Evolutionary conservation across 2,113 vertebrate genomes (phyloP).

Genomic region (Passer montanus): DNA sequence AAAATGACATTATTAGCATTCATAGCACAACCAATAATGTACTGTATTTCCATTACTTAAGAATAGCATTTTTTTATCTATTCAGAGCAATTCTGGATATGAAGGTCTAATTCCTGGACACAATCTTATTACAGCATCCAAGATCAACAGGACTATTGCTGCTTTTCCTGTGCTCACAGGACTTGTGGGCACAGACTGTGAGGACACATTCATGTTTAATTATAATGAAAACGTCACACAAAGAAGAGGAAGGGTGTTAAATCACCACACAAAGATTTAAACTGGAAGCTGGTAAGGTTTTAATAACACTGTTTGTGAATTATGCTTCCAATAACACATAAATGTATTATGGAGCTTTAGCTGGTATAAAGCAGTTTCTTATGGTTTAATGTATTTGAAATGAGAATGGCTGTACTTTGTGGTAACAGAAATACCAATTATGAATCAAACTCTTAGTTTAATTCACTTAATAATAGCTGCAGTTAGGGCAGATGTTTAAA

Average conservation of each 20-base stretch:
- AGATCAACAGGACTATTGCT: background rate
- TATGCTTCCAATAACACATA: conserved; percentile 24
- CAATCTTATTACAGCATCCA: background rate
- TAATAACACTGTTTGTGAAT: conserved; percentile 33
- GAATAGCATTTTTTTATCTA: conserved; percentile 19
- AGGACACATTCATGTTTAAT: background rate
- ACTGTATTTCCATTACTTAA: background rate
- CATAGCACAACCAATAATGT: background rate
- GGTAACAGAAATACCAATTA: conserved; percentile 7
- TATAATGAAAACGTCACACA: background rate
- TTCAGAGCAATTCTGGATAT: background rate
- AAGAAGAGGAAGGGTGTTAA: conserved; percentile 1
- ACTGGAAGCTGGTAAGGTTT: background rate
- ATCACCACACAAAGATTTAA: conserved; percentile 26
- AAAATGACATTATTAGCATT: conserved; percentile 27
- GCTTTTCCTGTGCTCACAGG: background rate
- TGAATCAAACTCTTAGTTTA: background rate
- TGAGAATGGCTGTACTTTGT: conserved; percentile 2
- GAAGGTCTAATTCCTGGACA: background rate
- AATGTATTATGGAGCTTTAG: conserved; percentile 15
- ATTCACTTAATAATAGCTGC: background rate
- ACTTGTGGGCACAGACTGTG: background rate
- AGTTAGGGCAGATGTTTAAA: background rate
- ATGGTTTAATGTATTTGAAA: background rate
- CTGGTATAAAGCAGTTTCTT: background rate